Percentiles rank a stretch among this genome's conserved stretches.
Evolutionary conservation across 2,797 vertebrate species (phyloP).

Genomic region (Loriculus beryllinus): DNA sequence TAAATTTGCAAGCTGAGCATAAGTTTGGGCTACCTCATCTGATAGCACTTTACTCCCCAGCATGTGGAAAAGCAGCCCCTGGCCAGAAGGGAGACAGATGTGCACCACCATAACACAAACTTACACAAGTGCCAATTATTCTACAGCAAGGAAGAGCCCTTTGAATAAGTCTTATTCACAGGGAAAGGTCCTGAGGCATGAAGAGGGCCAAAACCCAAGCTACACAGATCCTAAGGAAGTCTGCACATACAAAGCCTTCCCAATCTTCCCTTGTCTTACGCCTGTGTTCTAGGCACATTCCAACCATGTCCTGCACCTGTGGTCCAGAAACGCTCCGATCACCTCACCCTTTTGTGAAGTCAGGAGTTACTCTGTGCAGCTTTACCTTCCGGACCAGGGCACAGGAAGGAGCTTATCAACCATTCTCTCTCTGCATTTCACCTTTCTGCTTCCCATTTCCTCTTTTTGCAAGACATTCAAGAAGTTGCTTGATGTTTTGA

Average conservation of each 20-base stretch:
- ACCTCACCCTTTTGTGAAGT: background rate
- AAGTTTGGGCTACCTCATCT: background rate
- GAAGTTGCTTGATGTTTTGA: background rate
- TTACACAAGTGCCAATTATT: background rate
- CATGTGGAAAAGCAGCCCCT: background rate
- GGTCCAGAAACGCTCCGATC: background rate
- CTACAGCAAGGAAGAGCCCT: background rate
- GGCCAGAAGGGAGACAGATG: background rate
- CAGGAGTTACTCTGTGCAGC: background rate
- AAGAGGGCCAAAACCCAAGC: background rate
- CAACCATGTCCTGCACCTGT: background rate
- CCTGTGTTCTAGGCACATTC: accelerated
- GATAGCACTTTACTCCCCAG: background rate
- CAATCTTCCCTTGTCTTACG: background rate
- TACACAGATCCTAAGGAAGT: background rate
- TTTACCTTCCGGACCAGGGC: background rate
- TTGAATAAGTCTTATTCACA: accelerated
- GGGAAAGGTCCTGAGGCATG: background rate
- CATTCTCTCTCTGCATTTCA: background rate
- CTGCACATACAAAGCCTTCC: background rate
- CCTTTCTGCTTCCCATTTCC: background rate
- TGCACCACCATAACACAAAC: background rate
- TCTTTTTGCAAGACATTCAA: background rate
- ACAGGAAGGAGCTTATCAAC: background rate
- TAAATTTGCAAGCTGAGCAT: background rate